These are phyloP conservation scores for Pseudolaguvia tuberculata DNA, from an alignment of 2,113 vertebrate species.

Conservation along the genomic window DNA sequence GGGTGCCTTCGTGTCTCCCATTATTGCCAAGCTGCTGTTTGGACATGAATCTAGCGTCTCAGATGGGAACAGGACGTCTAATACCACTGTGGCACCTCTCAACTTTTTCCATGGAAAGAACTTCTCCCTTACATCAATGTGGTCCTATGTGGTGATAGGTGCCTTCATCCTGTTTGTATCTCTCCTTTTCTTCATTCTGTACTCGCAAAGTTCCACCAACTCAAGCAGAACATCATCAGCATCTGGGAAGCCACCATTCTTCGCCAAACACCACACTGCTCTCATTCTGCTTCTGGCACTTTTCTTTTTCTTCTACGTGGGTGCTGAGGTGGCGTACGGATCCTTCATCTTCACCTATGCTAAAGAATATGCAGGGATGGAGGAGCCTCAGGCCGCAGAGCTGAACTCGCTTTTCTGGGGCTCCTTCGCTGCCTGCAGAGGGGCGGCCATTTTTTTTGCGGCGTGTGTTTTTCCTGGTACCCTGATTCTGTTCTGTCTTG, in stretches of 20 bases:
- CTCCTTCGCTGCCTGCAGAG: slow-evolving; percentile 75
- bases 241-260: slow-evolving; percentile 47
- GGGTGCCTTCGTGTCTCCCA: slow-evolving; percentile 81
- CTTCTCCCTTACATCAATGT: slow-evolving; percentile 63
- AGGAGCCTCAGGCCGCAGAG: slow-evolving; percentile 66
- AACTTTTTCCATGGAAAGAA: neutral
- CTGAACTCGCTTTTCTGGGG: slow-evolving; percentile 92
- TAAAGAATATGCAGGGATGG: slow-evolving; percentile 68
- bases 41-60: slow-evolving; percentile 44
- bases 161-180: slow-evolving; percentile 72
- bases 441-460: slow-evolving; percentile 79
- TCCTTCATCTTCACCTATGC: slow-evolving; percentile 86
- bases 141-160: slow-evolving; percentile 80
- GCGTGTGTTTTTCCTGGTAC: slow-evolving; percentile 75
- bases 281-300: slow-evolving; percentile 77
- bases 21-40: slow-evolving; percentile 82
- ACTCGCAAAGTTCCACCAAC: slow-evolving; percentile 52
- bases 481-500: slow-evolving; percentile 81
- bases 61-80: neutral
- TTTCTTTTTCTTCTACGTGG: slow-evolving; percentile 90
- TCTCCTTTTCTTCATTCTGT: slow-evolving; percentile 73
- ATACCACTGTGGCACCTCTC: neutral
- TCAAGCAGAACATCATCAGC: slow-evolving; percentile 53
- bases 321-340: slow-evolving; percentile 85
- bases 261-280: slow-evolving; percentile 71